Evolutionary conservation across 2,797 vertebrate genomes (phyloP).

Genomic region (Spinus olivaceus): DNA sequence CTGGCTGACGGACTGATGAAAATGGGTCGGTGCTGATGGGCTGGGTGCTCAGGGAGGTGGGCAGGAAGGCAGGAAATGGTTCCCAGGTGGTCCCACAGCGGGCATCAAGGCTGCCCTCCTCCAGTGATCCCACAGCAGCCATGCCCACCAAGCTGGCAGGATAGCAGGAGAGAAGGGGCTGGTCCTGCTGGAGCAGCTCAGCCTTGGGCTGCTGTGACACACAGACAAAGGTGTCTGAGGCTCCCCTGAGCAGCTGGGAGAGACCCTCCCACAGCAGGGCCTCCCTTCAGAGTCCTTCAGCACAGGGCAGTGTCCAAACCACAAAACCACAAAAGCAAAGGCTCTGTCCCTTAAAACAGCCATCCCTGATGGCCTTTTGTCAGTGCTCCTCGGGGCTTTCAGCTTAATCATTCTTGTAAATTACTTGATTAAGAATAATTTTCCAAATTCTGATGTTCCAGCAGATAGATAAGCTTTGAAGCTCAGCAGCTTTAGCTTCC

Average conservation of each 20-base stretch:
- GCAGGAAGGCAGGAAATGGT: background rate
- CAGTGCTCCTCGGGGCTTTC: background rate
- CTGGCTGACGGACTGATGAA: background rate
- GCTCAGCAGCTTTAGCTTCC: background rate
- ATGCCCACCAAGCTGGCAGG: background rate
- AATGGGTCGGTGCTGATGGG: accelerated
- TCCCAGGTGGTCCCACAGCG: background rate
- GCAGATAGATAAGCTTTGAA: background rate
- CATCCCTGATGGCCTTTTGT: background rate
- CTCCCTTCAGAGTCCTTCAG: background rate
- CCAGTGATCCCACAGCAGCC: background rate
- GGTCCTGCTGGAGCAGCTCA: background rate
- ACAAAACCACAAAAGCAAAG: background rate
- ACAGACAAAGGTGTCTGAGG: background rate
- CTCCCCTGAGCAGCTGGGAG: background rate
- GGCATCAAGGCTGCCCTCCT: background rate
- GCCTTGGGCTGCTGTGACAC: background rate
- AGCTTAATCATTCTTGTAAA: background rate
- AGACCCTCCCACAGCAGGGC: background rate
- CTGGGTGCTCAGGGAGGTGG: too few species aligned
- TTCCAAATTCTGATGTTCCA: background rate
- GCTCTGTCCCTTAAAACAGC: background rate
- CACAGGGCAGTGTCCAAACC: accelerated
- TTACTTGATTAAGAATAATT: background rate
- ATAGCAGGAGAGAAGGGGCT: background rate